Conservation (phyloP, 2,888 invertebrate species). For the Phortica okadai region DNA sequence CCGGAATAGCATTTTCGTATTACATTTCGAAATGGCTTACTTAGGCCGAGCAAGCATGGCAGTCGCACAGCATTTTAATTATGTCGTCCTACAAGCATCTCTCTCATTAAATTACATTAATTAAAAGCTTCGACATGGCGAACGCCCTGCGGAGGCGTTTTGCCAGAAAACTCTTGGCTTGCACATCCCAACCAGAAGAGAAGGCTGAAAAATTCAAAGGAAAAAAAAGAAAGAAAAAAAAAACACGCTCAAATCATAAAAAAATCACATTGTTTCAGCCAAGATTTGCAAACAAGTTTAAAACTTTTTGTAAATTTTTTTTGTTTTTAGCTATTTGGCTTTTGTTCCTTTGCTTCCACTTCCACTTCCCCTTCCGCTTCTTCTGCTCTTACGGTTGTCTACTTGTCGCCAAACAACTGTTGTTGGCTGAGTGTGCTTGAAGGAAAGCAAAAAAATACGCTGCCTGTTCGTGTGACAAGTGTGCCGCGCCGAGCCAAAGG, state of each 20-base stretch:
- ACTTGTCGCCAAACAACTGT: background rate
- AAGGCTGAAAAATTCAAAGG: background rate
- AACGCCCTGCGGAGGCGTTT: no score
- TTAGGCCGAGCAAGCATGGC: no score
- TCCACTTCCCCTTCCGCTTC: background rate
- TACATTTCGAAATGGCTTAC: no score
- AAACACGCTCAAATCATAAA: background rate
- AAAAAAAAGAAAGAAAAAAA: background rate
- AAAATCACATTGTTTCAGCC: background rate
- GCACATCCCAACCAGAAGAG: no score
- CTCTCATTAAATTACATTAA: no score
- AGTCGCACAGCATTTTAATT: no score
- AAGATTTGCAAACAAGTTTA: background rate
- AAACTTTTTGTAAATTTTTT: background rate
- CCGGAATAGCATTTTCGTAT: no score
- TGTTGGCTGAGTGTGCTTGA: background rate
- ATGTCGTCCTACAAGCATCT: no score
- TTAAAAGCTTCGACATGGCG: no score
- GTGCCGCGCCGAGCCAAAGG: conserved; percentile 38
- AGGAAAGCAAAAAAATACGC: background rate
- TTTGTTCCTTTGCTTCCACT: background rate
- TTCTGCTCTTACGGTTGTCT: background rate
- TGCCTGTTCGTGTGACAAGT: background rate
- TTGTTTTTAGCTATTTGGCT: background rate
- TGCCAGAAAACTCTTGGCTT: no score